phyloP scores from a whole-genome alignment of 2,888 invertebrate species.

The Glaucopsyche alexis region DNA sequence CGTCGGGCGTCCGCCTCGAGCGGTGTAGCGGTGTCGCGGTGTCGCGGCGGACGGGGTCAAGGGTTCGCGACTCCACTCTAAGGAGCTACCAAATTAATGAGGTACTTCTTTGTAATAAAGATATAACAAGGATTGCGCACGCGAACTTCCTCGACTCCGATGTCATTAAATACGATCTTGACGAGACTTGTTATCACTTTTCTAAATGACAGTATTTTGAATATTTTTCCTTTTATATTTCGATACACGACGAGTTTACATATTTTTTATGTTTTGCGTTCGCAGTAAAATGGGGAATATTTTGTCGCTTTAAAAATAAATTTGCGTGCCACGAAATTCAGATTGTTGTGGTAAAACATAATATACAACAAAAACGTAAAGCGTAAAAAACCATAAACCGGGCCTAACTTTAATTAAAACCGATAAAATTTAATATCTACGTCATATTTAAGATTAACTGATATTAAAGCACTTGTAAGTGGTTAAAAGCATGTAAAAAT shows the following conservation, averaged over 20 bases:
- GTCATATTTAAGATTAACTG: conserved; percentile 11
- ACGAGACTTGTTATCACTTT: conserved; percentile 70
- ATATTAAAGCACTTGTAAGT: conserved; percentile 9
- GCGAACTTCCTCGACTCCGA: conserved; percentile 70
- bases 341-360: neutral
- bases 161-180: conserved; percentile 75
- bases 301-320: neutral
- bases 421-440: neutral
- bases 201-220: conserved; percentile 60
- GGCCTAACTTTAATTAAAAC: conserved; percentile 3
- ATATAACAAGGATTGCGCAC: conserved; percentile 81
- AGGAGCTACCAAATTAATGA: conserved; percentile 81
- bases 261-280: conserved; percentile 11
- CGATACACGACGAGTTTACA: conserved; percentile 13
- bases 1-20: conserved; percentile 59
- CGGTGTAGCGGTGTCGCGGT: conserved; percentile 69
- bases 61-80: conserved; percentile 75
- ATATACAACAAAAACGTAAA: neutral
- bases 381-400: neutral
- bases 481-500: conserved; percentile 21
- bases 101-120: conserved; percentile 81
- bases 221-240: conserved; percentile 21
- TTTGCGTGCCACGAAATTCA: neutral
- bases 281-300: conserved; percentile 3
- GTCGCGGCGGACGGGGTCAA: conserved; percentile 75